Conservation (phyloP, 2,888 invertebrate species). For the Chalcosyrphus nemorum region DNA sequence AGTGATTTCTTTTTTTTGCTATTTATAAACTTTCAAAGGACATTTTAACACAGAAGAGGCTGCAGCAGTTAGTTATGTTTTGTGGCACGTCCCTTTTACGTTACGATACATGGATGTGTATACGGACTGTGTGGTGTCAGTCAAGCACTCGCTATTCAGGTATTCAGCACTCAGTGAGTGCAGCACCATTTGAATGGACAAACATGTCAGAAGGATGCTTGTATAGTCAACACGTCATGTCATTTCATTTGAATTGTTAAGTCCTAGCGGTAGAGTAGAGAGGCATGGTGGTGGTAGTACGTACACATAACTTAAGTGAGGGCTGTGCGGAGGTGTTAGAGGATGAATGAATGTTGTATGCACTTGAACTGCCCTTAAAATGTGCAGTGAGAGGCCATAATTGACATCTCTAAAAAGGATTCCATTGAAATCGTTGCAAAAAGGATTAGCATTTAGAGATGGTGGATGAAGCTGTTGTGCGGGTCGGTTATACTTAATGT, state of each 20-base stretch:
- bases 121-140: conserved; percentile 18
- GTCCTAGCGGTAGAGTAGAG: conserved; percentile 4
- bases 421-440: conserved; percentile 21
- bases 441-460: conserved; percentile 42
- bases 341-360: conserved; percentile 27
- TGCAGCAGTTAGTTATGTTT: conserved; percentile 15
- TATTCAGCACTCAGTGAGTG: conserved; percentile 14
- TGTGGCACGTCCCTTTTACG: conserved; percentile 35
- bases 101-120: background rate
- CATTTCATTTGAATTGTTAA: conserved; percentile 56
- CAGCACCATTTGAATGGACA: conserved; percentile 52
- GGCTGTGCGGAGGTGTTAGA: conserved; percentile 10
- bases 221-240: conserved; percentile 57
- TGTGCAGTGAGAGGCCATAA: conserved; percentile 32
- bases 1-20: conserved; percentile 25
- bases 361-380: conserved; percentile 45
- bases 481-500: background rate
- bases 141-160: conserved; percentile 32
- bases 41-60: conserved; percentile 3
- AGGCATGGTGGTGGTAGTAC: no score
- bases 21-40: conserved; percentile 43
- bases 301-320: conserved; percentile 5
- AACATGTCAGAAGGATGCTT: conserved; percentile 58
- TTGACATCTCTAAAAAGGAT: conserved; percentile 45
- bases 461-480: no score